These are phyloP conservation scores for Chelonia mydas DNA, from an alignment of 2,797 vertebrate genomes.

Conservation along the genomic window DNA sequence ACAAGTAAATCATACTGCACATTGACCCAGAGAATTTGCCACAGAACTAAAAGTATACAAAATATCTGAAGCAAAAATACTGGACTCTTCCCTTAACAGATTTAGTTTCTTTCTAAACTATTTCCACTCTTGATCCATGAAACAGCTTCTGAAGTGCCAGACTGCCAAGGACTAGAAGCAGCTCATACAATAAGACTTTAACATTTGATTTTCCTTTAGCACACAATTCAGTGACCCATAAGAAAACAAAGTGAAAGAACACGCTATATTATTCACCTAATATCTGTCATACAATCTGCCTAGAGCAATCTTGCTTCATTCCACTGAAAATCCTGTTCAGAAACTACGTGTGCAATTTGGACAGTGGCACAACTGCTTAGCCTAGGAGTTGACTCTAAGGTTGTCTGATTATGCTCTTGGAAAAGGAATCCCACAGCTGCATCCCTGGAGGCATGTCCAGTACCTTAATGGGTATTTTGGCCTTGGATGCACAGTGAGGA, in stretches of 20 bases:
- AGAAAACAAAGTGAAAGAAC: not conserved
- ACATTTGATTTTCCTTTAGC: not conserved
- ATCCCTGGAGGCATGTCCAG: not conserved
- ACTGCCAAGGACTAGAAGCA: not conserved
- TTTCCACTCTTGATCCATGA: not conserved
- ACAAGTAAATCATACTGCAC: not conserved
- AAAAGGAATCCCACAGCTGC: not conserved
- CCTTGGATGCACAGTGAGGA: not conserved
- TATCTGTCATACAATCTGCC: not conserved
- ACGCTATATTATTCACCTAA: not conserved
- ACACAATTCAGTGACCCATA: not conserved
- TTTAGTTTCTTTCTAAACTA: not conserved
- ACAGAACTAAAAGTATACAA: not conserved
- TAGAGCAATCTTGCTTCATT: constrained; percentile 1
- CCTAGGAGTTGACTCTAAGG: not conserved
- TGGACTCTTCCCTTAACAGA: not conserved
- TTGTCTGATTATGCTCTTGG: not conserved
- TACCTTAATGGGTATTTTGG: not conserved
- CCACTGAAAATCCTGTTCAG: not conserved
- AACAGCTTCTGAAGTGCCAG: not conserved
- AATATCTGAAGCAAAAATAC: not conserved
- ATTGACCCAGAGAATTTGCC: not conserved
- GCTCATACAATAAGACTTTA: not conserved
- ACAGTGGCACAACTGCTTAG: not conserved
- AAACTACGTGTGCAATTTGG: not conserved